Percentiles rank a stretch among this genome's conserved stretches.
phyloP scores from a whole-genome alignment of 2,888 invertebrate species.

The Zeuzera pyrina region DNA sequence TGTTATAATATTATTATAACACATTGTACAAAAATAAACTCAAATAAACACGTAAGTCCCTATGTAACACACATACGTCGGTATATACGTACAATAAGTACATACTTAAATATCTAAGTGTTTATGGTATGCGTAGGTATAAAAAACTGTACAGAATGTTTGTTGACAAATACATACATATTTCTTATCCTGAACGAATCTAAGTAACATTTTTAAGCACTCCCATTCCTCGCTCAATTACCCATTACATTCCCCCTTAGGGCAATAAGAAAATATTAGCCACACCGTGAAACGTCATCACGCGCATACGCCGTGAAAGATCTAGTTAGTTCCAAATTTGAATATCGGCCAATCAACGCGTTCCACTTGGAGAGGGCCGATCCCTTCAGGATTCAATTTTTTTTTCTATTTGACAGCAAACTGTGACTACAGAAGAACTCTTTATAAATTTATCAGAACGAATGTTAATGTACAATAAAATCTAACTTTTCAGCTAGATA shows the following conservation, averaged over 20 bases:
- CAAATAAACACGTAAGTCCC: too few relatives aligned
- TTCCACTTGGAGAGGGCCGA: constrained; percentile 37
- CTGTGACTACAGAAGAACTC: neutral
- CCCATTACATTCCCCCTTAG: constrained; percentile 30
- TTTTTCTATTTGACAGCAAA: constrained; percentile 24
- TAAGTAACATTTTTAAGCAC: constrained; percentile 16
- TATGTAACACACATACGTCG: too few relatives aligned
- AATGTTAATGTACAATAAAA: too few relatives aligned
- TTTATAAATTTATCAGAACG: neutral
- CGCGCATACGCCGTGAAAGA: constrained; percentile 45
- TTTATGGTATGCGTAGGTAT: too few relatives aligned
- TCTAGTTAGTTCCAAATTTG: constrained; percentile 61
- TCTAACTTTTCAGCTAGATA: too few relatives aligned
- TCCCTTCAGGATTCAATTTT: constrained; percentile 52
- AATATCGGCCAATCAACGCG: constrained; percentile 68
- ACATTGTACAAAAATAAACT: too few relatives aligned
- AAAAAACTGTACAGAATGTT: too few relatives aligned
- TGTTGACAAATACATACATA: too few relatives aligned
- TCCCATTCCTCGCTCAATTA: constrained; percentile 55
- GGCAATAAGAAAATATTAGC: constrained; percentile 63
- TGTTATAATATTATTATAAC: too few relatives aligned
- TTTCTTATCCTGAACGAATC: too few relatives aligned
- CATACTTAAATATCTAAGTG: too few relatives aligned
- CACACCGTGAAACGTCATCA: constrained; percentile 50
- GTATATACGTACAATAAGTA: too few relatives aligned